Conservation (phyloP, 2,797 vertebrate species). For the Coracias cyanogaster region DNA sequence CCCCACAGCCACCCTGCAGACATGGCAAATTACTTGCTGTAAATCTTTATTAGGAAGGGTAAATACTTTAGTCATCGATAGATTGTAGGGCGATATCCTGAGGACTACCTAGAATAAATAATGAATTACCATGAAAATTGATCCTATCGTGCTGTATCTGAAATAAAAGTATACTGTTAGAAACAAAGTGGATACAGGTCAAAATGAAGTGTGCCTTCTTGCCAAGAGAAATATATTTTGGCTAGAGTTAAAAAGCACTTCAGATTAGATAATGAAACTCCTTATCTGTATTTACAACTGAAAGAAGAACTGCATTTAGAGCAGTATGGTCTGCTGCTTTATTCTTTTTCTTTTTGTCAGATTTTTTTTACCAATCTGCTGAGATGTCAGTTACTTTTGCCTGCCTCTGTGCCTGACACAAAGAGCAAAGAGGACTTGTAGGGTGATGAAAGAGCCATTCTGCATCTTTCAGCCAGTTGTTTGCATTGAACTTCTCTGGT, state of each 20-base stretch:
- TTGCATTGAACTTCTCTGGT: neutral
- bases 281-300: neutral
- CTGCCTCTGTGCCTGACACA: neutral
- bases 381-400: neutral
- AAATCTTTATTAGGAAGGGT: neutral
- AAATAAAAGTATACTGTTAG: neutral
- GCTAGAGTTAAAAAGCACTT: neutral
- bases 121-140: neutral
- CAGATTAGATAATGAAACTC: neutral
- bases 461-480: neutral
- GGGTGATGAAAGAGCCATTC: neutral
- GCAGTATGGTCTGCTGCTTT: neutral
- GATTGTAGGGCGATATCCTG: neutral
- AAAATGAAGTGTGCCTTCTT: neutral
- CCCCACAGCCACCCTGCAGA: neutral
- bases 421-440: neutral
- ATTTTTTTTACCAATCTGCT: neutral
- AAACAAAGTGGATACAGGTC: neutral
- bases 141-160: neutral
- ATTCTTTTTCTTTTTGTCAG: neutral
- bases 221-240: neutral
- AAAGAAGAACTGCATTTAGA: neutral
- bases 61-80: neutral
- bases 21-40: neutral
- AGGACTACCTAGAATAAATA: neutral